Conservation (phyloP, 92 coral and sea anemone genomes). For the Nematostella vectensis region DNA sequence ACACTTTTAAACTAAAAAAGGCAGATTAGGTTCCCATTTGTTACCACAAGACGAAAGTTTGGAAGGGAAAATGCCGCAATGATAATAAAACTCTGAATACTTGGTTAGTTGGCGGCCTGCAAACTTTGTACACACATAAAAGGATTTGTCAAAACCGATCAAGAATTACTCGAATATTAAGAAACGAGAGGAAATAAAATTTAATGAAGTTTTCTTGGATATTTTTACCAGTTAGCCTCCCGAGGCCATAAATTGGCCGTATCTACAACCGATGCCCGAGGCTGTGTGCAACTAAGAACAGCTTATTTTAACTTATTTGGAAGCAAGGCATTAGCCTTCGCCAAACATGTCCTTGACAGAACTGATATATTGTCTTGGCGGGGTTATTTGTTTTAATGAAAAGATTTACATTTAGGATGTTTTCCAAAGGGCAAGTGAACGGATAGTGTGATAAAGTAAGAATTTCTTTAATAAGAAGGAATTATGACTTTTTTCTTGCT, state of each 20-base stretch:
- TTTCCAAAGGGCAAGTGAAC: no score
- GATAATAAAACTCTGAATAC: no score
- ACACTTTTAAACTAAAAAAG: constrained; percentile 6
- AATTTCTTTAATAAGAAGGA: no score
- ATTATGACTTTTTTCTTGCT: no score
- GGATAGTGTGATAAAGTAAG: no score
- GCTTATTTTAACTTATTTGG: not conserved
- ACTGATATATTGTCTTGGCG: not conserved
- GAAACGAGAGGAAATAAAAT: not conserved
- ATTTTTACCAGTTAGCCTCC: no score
- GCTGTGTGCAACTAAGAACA: no score
- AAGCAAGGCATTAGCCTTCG: not conserved
- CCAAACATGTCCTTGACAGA: not conserved
- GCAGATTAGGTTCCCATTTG: not conserved
- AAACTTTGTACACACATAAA: constrained; percentile 53
- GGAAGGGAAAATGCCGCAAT: not conserved
- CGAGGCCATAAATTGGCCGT: no score
- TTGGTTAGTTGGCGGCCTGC: constrained; percentile 1
- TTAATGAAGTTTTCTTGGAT: no score
- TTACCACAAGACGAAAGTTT: not conserved
- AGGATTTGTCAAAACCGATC: constrained; percentile 84
- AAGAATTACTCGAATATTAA: constrained; percentile 4
- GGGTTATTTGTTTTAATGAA: not conserved
- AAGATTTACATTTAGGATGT: no score
- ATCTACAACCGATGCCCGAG: no score